phyloP scores from a whole-genome alignment of 2,888 invertebrate species.

The Drosophila phalerata region DNA sequence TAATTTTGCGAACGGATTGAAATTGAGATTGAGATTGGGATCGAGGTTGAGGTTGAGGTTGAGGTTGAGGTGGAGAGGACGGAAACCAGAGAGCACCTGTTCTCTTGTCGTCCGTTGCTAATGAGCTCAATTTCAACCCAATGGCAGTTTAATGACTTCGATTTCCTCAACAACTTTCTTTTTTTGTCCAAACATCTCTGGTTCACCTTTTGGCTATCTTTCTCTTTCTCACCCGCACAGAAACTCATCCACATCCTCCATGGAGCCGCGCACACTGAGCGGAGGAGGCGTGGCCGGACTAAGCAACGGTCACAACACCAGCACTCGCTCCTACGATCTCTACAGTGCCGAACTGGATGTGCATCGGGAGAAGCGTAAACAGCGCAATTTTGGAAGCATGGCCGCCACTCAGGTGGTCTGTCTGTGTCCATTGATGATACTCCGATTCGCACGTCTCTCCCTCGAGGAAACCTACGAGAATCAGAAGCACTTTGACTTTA shows the following conservation, averaged over 20 bases:
- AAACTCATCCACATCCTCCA: conserved; percentile 83
- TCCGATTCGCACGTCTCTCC: conserved; percentile 88
- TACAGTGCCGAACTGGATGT: conserved; percentile 87
- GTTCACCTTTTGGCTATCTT: conserved; percentile 17
- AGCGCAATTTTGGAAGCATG: conserved; percentile 89
- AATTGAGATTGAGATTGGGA: conserved; percentile 20
- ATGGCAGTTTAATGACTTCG: conserved; percentile 59
- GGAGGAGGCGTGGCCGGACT: conserved; percentile 74
- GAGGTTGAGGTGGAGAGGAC: conserved; percentile 11
- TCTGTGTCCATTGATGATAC: conserved; percentile 89
- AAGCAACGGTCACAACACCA: conserved; percentile 59
- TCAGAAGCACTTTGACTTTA: conserved; percentile 89
- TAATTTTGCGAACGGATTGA: conserved; percentile 63
- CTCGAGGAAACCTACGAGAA: conserved; percentile 90
- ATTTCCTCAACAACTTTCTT: conserved; percentile 45
- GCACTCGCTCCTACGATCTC: conserved; percentile 85
- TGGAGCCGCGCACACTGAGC: conserved; percentile 71
- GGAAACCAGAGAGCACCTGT: conserved; percentile 31
- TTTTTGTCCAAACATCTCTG: conserved; percentile 4
- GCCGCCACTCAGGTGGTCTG: conserved; percentile 89
- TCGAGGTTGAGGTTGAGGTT: conserved; percentile 11
- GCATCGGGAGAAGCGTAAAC: conserved; percentile 88
- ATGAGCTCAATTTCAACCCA: conserved; percentile 58
- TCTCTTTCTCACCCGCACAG: conserved; percentile 51
- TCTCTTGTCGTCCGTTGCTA: conserved; percentile 46